phyloP scores from a whole-genome alignment of 2,888 invertebrate genomes.

The Abrostola tripartita region DNA sequence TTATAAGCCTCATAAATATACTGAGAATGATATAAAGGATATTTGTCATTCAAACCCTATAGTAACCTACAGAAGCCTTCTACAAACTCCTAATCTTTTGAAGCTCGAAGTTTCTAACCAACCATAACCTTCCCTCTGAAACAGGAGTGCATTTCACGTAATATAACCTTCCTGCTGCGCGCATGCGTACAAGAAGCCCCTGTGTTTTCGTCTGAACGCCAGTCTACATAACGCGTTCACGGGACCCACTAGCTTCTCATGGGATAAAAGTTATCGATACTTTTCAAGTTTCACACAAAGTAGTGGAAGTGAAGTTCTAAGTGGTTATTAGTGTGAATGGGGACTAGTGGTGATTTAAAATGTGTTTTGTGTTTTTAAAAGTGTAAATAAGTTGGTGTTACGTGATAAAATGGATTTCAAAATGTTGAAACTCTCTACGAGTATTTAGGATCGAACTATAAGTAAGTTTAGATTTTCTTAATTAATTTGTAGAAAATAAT shows the following conservation, averaged over 20 bases:
- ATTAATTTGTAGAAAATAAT: neutral
- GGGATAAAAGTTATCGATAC: constrained; percentile 43
- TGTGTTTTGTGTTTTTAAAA: constrained; percentile 20
- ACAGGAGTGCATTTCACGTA: neutral
- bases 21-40: too few relatives aligned
- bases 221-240: constrained; percentile 38
- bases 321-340: constrained; percentile 13
- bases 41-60: too few relatives aligned
- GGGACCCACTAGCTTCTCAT: constrained; percentile 24
- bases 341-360: constrained; percentile 10
- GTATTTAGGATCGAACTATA: constrained; percentile 24
- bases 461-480: constrained; percentile 27
- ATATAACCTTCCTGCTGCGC: constrained; percentile 5
- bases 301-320: neutral
- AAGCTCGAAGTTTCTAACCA: neutral
- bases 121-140: neutral
- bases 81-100: neutral
- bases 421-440: constrained; percentile 16
- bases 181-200: constrained; percentile 41
- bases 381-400: constrained; percentile 23
- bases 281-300: constrained; percentile 31
- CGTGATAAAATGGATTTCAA: constrained; percentile 32
- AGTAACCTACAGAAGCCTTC: neutral
- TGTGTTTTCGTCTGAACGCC: constrained; percentile 26
- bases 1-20: too few relatives aligned